Conservation (phyloP, 2,797 vertebrate species). For the Sciurus carolinensis region DNA sequence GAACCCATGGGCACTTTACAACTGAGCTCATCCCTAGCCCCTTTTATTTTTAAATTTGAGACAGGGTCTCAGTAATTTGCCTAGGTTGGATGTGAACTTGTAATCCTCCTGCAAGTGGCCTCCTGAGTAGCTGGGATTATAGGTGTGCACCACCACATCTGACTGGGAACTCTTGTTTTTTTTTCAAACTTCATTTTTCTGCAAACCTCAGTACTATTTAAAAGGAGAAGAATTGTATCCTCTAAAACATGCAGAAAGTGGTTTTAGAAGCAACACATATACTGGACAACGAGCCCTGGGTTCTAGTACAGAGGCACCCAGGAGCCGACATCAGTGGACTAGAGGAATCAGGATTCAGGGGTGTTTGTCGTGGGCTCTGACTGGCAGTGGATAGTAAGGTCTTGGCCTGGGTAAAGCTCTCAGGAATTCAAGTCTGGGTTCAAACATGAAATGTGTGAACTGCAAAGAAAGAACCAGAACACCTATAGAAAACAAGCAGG, state of each 20-base stretch:
- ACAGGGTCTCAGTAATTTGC: neutral
- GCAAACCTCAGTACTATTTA: conserved; percentile 21
- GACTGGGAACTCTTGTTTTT: neutral
- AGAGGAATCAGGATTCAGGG: neutral
- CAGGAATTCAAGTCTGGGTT: neutral
- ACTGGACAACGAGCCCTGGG: accelerated
- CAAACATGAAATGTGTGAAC: neutral
- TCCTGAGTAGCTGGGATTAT: neutral
- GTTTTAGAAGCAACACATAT: neutral
- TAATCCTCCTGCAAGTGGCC: neutral
- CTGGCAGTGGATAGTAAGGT: neutral
- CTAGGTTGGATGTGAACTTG: neutral
- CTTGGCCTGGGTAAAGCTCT: neutral
- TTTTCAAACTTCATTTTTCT: neutral
- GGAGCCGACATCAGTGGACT: accelerated
- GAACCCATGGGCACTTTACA: neutral
- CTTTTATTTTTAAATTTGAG: neutral
- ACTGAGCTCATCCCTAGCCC: neutral
- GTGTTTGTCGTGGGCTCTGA: accelerated
- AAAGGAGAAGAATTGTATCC: neutral
- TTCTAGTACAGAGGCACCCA: neutral
- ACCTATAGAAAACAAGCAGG: neutral
- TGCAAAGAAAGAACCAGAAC: neutral
- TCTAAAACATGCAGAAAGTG: neutral
- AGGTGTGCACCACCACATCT: neutral